Evolutionary conservation across 92 coral and sea anemone genomes (phyloP), one percentile per base, ranked within the genome.

Genomic region (Epizoanthus ramosus): DNA sequence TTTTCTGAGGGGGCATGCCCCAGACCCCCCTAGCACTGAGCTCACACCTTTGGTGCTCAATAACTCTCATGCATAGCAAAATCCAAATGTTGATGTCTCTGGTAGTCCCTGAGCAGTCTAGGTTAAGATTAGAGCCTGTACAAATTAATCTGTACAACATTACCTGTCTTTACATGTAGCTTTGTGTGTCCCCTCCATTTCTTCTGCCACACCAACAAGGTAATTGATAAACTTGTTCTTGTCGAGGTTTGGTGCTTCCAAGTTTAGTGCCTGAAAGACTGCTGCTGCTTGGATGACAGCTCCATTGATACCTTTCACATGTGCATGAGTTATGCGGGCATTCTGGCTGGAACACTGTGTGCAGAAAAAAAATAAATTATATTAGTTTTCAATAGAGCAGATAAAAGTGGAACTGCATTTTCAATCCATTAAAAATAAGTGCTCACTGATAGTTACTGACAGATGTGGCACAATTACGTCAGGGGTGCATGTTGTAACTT

Each of bases 251-350:
- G 92, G 94, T 25, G 94, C 88, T 33, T 92, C 88, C 68, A 85
- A 61, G 57, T 67, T 71, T 25, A 96, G 84, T 13, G 98, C 94
- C 67, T 80, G 87, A 50, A 84, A 84, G 54, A 96, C 90, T 5
- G 99, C 99, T 66, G 84, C 87, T 17, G 99, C 96, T 83, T 96
- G 99, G 12, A 96, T 86, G 28, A 96, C 86, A 23, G 99, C 98
- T 43, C 99, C 99, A 61, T 92, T 86, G 6, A 96, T 89, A 37
- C 99, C 99, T 23, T 63, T 91, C 17, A 85, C 73, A 58, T 96
- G 99, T 8, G 97, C 90, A 80, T 96, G 99, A 23, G 99, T 96
- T 18, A 96, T 84, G 54, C 85, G 76, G 17, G 99, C 95, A 92
- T 88, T 96, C 68, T 88, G 80, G 8, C 80, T 54, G 8, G 98